phyloP scores from a whole-genome alignment of 2,797 vertebrate genomes.

The Florisuga fusca region DNA sequence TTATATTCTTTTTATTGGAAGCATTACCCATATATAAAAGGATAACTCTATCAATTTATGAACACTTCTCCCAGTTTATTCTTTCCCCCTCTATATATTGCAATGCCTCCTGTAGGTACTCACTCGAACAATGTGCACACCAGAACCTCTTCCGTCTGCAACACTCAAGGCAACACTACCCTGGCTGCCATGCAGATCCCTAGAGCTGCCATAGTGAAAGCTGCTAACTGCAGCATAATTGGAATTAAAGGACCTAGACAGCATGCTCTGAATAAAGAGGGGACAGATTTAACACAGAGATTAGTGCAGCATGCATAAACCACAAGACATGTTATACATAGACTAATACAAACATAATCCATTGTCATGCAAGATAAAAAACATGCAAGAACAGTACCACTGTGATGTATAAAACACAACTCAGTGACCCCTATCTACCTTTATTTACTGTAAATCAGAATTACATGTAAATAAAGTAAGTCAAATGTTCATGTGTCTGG shows the following conservation, averaged over 20 bases:
- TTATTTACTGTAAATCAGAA: slow-evolving; percentile 66
- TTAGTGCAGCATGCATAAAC: slow-evolving; percentile 87
- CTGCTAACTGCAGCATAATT: slow-evolving; percentile 90
- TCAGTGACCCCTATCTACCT: slow-evolving; percentile 30
- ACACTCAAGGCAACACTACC: slow-evolving; percentile 92
- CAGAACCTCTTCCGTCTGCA: slow-evolving; percentile 90
- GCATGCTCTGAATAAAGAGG: slow-evolving; percentile 91
- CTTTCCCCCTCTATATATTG: slow-evolving; percentile 26
- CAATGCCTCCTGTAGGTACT: slow-evolving; percentile 84
- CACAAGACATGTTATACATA: slow-evolving; percentile 78
- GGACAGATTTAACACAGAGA: slow-evolving; percentile 86
- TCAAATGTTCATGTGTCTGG: slow-evolving; percentile 33
- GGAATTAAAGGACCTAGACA: slow-evolving; percentile 98
- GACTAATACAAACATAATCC: slow-evolving; percentile 70
- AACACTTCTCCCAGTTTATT: slow-evolving; percentile 19
- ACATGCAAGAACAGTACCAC: slow-evolving; percentile 73
- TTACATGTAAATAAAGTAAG: slow-evolving; percentile 66
- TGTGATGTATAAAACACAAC: slow-evolving; percentile 30
- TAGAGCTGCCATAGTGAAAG: slow-evolving; percentile 94
- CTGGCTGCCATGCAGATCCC: slow-evolving; percentile 96
- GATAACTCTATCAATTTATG: background rate
- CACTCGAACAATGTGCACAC: slow-evolving; percentile 90
- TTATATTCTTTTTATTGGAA: background rate
- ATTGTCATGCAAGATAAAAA: slow-evolving; percentile 70
- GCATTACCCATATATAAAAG: background rate